Conservation (phyloP, 2,113 vertebrate genomes). For the Chaetodon trifascialis region DNA sequence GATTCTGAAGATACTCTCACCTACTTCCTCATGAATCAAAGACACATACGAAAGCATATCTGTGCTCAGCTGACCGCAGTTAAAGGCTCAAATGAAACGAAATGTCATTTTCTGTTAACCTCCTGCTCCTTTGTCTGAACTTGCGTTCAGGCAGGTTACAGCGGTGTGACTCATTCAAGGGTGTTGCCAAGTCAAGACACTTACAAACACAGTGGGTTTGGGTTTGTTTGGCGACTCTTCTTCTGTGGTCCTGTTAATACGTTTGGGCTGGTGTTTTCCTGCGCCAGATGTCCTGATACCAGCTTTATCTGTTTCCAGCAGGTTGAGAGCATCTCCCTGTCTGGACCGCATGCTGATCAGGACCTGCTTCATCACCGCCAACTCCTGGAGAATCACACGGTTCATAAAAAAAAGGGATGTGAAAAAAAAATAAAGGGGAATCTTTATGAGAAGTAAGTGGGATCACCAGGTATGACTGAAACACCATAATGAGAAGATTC, state of each 20-base stretch:
- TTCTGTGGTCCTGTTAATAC: conserved; percentile 56
- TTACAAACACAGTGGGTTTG: conserved; percentile 95
- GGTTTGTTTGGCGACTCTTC: conserved; percentile 86
- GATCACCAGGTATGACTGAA: background rate
- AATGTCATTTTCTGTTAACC: conserved; percentile 31
- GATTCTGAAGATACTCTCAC: background rate
- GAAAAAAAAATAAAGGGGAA: conserved; percentile 44
- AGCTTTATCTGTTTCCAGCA: conserved; percentile 56
- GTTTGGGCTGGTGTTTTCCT: conserved; percentile 53
- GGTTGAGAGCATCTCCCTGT: conserved; percentile 58
- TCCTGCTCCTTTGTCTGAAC: conserved; percentile 44
- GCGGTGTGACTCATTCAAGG: conserved; percentile 66
- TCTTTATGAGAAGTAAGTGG: conserved; percentile 15
- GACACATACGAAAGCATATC: background rate
- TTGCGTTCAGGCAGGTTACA: conserved; percentile 54
- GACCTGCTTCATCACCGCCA: conserved; percentile 94
- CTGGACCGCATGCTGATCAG: conserved; percentile 87
- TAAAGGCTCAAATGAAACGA: conserved; percentile 16
- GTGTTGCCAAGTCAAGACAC: conserved; percentile 74
- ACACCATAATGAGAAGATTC: background rate
- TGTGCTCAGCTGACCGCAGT: background rate
- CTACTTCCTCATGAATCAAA: conserved; percentile 3
- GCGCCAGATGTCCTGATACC: conserved; percentile 8
- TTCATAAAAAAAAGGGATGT: conserved; percentile 23
- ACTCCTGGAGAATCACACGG: conserved; percentile 86